Base-by-base conservation (phyloP, 2,113 vertebrate genomes). In the Riparia riparia region DNA sequence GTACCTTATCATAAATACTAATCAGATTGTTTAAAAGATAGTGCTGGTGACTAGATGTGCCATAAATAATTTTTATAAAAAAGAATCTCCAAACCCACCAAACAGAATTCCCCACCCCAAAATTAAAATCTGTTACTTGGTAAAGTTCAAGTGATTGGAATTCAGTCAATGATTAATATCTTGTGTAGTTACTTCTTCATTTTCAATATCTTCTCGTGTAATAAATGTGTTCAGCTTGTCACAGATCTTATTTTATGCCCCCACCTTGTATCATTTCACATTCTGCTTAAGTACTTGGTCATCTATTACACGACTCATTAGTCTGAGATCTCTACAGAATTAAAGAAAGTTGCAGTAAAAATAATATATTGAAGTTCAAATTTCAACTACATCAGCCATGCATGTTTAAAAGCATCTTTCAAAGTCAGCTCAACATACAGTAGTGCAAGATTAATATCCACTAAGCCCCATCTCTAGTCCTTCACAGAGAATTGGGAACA, bases 251-350 rank as follows among this genome's bases (percentile, higher is more conserved):
- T 95, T 98, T 98, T 98, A 97, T 97, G 95, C 92, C 63, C 78
- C 96, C 63, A 98, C 77, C 95, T 98, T 95, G 93, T 96, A 96
- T 93, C 93, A 96, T 98, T 98, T 98, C 91, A 97, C 89, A 97
- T 97, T 97, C 95, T 96, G 83, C 68, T 97, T 97, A 97, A 97
- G 95, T 92, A 91, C 95, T 97, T 97, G 96, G 96, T 96, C 97
- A 98, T 98, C 96, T 97, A 97, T 98, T 97, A 97, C 96, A 98
- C 97, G 97, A 98, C 96, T 98, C 98, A 98, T 98, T 98, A 98
- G 95, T 97, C 95, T 97, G 95, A 97, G 93, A 96, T 98, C 96
- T 96, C 96, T 80, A 91, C 94, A 97, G 97, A 98, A 98, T 97
- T 98, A 98, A 95, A 97, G 96, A 94, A 98, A 98, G 95, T 97